Evolutionary conservation across 2,888 invertebrate species (phyloP).

Genomic region (Calameuta filiformis): DNA sequence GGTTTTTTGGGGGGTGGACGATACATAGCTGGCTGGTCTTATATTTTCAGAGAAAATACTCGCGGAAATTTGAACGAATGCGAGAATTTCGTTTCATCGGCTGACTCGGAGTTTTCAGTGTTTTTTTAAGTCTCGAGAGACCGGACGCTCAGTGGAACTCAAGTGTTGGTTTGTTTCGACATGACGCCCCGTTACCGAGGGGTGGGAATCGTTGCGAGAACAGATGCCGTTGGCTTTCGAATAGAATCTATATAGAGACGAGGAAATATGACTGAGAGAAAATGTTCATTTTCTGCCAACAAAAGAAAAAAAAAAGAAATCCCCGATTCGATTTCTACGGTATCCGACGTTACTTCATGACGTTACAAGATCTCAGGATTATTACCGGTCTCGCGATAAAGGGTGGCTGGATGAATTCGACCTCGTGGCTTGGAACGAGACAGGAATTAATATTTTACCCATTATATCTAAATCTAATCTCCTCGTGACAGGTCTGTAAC

Average conservation of each 20-base stretch:
- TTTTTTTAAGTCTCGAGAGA: constrained; percentile 31
- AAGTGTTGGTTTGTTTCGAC: neutral
- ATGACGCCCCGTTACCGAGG: neutral
- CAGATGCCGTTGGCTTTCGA: neutral
- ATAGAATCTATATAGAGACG: neutral
- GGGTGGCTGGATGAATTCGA: neutral
- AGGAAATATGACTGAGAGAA: neutral
- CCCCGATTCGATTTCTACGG: neutral
- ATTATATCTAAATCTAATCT: constrained; percentile 59
- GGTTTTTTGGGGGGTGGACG: neutral
- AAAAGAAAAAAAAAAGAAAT: neutral
- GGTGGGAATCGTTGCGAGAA: neutral
- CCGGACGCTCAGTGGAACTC: neutral
- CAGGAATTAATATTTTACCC: constrained; percentile 57
- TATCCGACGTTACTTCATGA: neutral
- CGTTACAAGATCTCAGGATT: neutral
- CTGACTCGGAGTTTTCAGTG: constrained; percentile 12
- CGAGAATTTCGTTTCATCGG: constrained; percentile 23
- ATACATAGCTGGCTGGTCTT: neutral
- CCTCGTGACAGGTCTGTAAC: constrained; percentile 53
- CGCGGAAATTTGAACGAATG: constrained; percentile 35
- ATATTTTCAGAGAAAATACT: constrained; percentile 40
- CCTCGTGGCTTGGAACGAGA: neutral
- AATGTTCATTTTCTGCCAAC: neutral
- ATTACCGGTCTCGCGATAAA: neutral